Base-by-base conservation (phyloP, 2,797 vertebrate species). In the Hafferia zeledoni region DNA sequence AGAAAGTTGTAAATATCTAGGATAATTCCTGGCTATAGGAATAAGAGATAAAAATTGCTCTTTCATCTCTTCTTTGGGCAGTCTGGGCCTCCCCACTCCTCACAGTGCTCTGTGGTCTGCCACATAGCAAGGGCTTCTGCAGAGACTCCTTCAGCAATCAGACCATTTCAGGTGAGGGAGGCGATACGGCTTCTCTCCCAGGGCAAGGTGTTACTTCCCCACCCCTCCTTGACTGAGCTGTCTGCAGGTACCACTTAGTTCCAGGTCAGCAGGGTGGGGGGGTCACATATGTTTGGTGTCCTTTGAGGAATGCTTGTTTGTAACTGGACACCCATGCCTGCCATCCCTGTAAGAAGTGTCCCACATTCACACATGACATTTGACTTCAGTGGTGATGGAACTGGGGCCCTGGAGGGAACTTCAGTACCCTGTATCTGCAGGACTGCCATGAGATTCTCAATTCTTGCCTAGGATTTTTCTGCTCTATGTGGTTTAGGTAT, bases 351-450 rank as follows among this genome's bases (percentile, higher is more conserved):
- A 64, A 52, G 47, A 55, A 68, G 23, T 0, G 0, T 65, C 59
- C 37, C 6, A 2, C 28, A 30, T 28, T 89, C 39, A 35, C 24
- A 28, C 0, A 0, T 14, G n/a, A 37, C 6, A 3, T 37, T 56
- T 57, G 47, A 50, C 10, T 65, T 89, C 18, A 10, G 17, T 33
- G 47, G 22, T 2, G 7, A 20, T 57, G 43, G 59, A 65, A 28
- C 0, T 41, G 31, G 14, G 31, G 25, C 7, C 17, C 75, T 55
- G 64, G 44, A 64, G 68, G 59, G 35, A 31, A 74, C 37, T 70
- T 70, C 11, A 27, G 41, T 52, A 52, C 13, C 17, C 17, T 53
- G 27, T 3, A 24, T 9, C 41, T 69, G 57, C n/a, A 44, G 43
- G 28, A 30, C 8, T 85, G 31, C 43, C 17, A 7, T 9, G 31